These are phyloP conservation scores for Blastomussa wellsi DNA, from an alignment of 92 coral and sea anemone genomes.

Conservation along the genomic window DNA sequence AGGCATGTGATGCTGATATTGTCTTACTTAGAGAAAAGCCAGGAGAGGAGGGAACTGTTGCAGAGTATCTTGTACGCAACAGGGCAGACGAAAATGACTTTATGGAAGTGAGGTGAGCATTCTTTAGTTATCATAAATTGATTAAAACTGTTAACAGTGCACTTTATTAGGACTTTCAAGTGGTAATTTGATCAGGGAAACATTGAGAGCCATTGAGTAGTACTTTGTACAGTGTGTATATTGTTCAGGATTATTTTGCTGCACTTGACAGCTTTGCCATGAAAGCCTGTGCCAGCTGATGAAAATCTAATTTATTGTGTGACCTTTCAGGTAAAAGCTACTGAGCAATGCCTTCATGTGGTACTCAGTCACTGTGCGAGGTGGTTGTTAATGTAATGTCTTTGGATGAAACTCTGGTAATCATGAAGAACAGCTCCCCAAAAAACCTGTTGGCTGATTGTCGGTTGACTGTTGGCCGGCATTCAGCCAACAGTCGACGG, in stretches of 20 bases:
- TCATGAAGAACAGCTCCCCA: too few relatives aligned
- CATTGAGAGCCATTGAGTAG: too few relatives aligned
- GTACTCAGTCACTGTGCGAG: not conserved
- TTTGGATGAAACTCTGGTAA: not conserved
- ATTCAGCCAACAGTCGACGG: too few relatives aligned
- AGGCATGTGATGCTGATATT: slow-evolving; percentile 80
- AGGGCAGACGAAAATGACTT: slow-evolving; percentile 91
- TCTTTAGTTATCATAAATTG: not conserved
- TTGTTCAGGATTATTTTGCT: too few relatives aligned
- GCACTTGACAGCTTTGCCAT: too few relatives aligned
- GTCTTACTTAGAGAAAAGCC: slow-evolving; percentile 81
- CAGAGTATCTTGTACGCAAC: slow-evolving; percentile 86
- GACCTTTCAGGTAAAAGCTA: not conserved
- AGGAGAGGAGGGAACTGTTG: slow-evolving; percentile 82
- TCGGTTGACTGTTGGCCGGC: too few relatives aligned
- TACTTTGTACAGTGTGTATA: too few relatives aligned
- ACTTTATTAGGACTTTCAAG: too few relatives aligned
- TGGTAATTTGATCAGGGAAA: too few relatives aligned
- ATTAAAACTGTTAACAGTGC: too few relatives aligned
- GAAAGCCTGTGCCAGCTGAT: too few relatives aligned
- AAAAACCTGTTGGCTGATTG: too few relatives aligned
- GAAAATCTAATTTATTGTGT: not conserved
- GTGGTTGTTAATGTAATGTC: not conserved
- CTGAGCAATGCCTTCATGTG: not conserved
- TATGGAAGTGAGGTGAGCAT: slow-evolving; percentile 91